Conservation (phyloP, 2,888 invertebrate genomes). For the Lottia scabra region DNA sequence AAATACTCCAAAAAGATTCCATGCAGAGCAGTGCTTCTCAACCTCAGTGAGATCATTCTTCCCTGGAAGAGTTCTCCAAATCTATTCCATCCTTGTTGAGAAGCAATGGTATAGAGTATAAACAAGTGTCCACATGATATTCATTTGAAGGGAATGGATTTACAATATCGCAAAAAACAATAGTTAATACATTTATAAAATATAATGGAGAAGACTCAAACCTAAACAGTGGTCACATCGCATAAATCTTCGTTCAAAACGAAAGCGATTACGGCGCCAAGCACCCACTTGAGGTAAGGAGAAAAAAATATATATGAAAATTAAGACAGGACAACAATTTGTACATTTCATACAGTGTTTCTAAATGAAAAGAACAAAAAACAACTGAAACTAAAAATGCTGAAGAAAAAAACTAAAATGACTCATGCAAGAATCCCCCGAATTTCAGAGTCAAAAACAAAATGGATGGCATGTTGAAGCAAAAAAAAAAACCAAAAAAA, state of each 20-base stretch:
- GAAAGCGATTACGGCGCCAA: slow-evolving; percentile 60
- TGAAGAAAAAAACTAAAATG: background rate
- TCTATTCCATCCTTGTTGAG: no score
- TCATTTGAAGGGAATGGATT: no score
- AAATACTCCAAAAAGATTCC: no score
- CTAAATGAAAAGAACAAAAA: background rate
- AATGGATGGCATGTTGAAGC: background rate
- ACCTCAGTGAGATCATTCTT: no score
- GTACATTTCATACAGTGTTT: slow-evolving; percentile 1
- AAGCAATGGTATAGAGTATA: no score
- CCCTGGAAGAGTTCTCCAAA: no score
- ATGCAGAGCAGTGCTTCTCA: no score
- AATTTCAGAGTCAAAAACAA: background rate
- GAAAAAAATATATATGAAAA: slow-evolving; percentile 12
- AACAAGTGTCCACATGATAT: no score
- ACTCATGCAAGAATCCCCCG: background rate
- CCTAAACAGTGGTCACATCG: slow-evolving; percentile 28
- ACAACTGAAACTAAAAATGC: background rate
- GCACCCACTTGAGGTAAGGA: slow-evolving; percentile 54
- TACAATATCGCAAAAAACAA: no score
- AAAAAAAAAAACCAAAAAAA: slow-evolving; percentile 5
- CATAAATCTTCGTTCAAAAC: slow-evolving; percentile 52
- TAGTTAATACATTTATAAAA: no score
- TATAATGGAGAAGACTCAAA: background rate
- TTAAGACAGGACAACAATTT: slow-evolving; percentile 1